Evolutionary conservation across 2,797 vertebrate genomes (phyloP).

Genomic region (Falco concolor): DNA sequence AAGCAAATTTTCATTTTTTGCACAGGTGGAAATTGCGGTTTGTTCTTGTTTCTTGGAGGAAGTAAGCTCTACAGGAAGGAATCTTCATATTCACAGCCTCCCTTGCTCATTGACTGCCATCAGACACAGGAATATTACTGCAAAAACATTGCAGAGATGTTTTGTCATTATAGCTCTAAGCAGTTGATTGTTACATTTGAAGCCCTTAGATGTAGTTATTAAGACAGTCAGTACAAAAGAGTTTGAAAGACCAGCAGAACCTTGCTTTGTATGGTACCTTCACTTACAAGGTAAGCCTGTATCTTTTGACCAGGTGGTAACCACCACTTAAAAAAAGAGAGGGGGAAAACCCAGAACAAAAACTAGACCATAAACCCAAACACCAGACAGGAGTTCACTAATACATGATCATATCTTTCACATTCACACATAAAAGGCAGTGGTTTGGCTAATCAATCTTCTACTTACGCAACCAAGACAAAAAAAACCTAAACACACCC

Average conservation of each 20-base stretch:
- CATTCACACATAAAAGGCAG: background rate
- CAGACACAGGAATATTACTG: background rate
- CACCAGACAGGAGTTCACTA: background rate
- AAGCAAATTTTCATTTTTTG: slow-evolving; percentile 5
- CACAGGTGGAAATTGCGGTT: background rate
- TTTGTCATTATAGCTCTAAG: background rate
- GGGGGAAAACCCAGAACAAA: rapidly evolving
- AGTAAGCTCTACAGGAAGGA: background rate
- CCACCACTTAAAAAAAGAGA: background rate
- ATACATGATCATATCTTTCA: background rate
- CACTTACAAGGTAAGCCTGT: background rate
- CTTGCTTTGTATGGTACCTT: background rate
- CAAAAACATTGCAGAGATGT: background rate
- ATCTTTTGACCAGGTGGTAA: background rate
- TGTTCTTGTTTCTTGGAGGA: background rate
- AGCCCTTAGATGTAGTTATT: background rate
- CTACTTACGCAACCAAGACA: background rate
- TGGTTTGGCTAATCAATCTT: background rate
- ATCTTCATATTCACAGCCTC: background rate
- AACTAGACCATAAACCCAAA: background rate
- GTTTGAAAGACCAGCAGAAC: background rate
- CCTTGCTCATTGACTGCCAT: background rate
- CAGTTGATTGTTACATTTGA: background rate
- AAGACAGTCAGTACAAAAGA: background rate
- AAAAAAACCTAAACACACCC: background rate